Evolutionary conservation across 2,113 vertebrate genomes (phyloP), one percentile per base, ranked within the genome.

Genomic region (Pseudorhombus dupliciocellatus): DNA sequence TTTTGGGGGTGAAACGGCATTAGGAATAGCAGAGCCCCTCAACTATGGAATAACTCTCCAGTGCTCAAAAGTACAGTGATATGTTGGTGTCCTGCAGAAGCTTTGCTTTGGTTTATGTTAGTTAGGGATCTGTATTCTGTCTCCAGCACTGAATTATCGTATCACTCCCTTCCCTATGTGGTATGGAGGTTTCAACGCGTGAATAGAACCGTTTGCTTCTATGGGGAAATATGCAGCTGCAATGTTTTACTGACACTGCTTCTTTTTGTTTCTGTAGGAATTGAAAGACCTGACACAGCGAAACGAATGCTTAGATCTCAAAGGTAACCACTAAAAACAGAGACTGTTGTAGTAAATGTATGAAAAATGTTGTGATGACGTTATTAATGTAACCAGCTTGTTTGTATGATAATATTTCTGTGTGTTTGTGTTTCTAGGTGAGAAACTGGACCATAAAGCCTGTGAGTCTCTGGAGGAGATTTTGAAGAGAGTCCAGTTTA

Each of bases 401-500:
- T 2, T 52, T 28, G 42, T 12, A 37, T 44, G 18, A 8, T 72
- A 16, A 15, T 48, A 66, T 48, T 20, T 4, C 20, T 25, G 22
- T 24, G 5, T 71, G 7, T 83, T 20, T 54, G 4, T 50, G 2
- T 78, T 26, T 73, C 46, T 63, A 98, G 97, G 96, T 46, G 96
- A 98, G 75, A 97, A 96, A 90, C 89, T 98, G 24, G 97, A 98
- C 89, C 96, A 96, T 84, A 97, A 93, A 85, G 83, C 95, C 3
- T 98, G 97, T 0, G 97, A 98, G 65, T 95, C 96, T 2, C 90
- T 98, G 88, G 97, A 98, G 50, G 97, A 98, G 78, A 91, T 98
- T 82, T 95, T 98, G 82, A 98, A 98, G 88, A 90, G 97, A 70
- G 93, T 98, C 62, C 97, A 98, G 90, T 98, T 98, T 90, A 97